A percentile compares a stretch with the other conserved stretches of the same genome.
Evolutionary conservation across 1,140 invertebrate species (phyloP).

Genomic region (Zaprionus ornatus): DNA sequence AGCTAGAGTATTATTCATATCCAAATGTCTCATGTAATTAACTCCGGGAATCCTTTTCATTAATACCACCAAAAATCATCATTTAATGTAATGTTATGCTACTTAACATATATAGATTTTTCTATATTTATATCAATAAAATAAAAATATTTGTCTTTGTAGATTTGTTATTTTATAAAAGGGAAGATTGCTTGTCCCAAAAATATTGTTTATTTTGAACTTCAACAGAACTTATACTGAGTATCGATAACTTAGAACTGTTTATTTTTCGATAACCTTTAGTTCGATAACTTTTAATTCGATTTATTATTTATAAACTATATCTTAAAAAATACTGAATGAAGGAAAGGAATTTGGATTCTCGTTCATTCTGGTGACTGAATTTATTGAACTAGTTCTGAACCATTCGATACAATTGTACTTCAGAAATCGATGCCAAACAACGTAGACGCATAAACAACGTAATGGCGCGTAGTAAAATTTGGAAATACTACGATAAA

Average conservation of each 20-base stretch:
- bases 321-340: not conserved
- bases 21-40: not conserved
- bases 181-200: too few relatives aligned
- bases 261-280: not conserved
- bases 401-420: not conserved
- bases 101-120: not conserved
- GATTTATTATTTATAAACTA: not conserved
- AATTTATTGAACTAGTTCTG: not conserved
- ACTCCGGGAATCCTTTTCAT: not conserved
- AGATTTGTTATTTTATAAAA: not conserved
- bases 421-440: slow-evolving; percentile 37
- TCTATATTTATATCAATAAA: not conserved
- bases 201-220: too few relatives aligned
- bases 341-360: not conserved
- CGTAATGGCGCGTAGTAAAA: slow-evolving; percentile 59
- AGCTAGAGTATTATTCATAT: not conserved
- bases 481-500: slow-evolving; percentile 63
- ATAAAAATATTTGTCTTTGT: not conserved
- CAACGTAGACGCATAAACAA: slow-evolving; percentile 27
- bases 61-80: not conserved
- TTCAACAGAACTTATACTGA: not conserved
- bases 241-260: not conserved
- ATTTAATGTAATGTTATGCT: not conserved
- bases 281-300: not conserved
- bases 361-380: not conserved